phyloP scores from a whole-genome alignment of 2,888 invertebrate species.

The Drosophila recens region DNA sequence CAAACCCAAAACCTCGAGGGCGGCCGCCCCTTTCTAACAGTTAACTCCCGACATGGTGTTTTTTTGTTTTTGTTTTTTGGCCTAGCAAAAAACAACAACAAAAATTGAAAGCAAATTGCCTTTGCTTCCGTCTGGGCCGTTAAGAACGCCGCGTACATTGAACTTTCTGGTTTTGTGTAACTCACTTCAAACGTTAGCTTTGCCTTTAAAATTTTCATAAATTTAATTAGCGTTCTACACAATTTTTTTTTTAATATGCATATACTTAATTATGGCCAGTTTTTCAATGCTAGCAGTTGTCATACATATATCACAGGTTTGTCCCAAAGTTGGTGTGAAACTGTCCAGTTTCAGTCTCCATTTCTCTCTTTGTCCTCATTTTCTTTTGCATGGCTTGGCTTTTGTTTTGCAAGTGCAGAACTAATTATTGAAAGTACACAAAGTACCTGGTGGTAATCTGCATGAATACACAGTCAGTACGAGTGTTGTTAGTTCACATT shows the following conservation, averaged over 20 bases:
- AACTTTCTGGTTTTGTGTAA: constrained; percentile 35
- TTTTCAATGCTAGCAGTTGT: constrained; percentile 5
- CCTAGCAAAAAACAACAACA: constrained; percentile 20
- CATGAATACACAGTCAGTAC: constrained; percentile 18
- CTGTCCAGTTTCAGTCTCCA: constrained; percentile 4
- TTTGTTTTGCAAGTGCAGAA: constrained; percentile 23
- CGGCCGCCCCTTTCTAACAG: constrained; percentile 25
- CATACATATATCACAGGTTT: constrained; percentile 7
- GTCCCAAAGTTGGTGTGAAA: constrained; percentile 12
- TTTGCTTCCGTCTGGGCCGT: constrained; percentile 27
- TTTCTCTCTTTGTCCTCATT: constrained; percentile 8
- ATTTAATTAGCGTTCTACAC: constrained; percentile 26
- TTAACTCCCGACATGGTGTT: constrained; percentile 19
- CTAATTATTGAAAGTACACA: constrained; percentile 14
- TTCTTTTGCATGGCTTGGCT: not conserved
- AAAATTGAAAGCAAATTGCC: constrained; percentile 38
- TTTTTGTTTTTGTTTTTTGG: constrained; percentile 9
- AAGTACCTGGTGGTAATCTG: constrained; percentile 6
- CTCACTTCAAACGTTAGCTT: constrained; percentile 15
- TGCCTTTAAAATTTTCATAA: constrained; percentile 16
- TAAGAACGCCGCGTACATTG: constrained; percentile 44
- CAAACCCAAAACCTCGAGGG: constrained; percentile 13
- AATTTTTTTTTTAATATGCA: not conserved
- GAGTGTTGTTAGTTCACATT: constrained; percentile 15
- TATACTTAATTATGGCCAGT: constrained; percentile 15